Conservation (phyloP, 2,113 vertebrate species). For the Balaeniceps rex region DNA sequence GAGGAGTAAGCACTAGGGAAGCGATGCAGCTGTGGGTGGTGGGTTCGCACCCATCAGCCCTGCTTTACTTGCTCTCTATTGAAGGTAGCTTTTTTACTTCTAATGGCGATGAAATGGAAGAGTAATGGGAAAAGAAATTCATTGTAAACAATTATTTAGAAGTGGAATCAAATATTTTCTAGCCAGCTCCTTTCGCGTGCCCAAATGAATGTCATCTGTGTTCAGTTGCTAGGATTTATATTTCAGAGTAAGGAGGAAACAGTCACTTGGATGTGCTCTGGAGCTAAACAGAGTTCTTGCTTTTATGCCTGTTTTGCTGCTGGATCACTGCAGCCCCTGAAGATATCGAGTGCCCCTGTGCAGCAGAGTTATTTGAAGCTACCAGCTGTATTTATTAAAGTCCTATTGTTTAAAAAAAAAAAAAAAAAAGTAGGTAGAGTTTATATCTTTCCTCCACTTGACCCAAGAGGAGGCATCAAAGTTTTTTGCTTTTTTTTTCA, state of each 20-base stretch:
- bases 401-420: neutral
- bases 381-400: neutral
- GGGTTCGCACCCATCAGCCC: neutral
- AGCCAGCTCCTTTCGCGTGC: neutral
- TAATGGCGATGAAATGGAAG: neutral
- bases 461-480: neutral
- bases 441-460: neutral
- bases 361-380: neutral
- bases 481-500: neutral
- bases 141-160: neutral
- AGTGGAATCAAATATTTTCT: neutral
- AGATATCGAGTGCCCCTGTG: neutral
- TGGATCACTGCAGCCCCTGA: neutral
- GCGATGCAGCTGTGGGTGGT: too few species aligned
- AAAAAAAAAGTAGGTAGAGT: neutral
- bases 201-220: neutral
- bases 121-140: neutral
- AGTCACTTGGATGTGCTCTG: neutral
- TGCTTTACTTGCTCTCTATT: neutral
- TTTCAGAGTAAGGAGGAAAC: neutral
- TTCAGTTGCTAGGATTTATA: neutral
- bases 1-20: neutral
- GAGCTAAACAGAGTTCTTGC: neutral
- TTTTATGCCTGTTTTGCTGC: neutral
- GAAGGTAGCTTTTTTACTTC: neutral